Percentiles rank a stretch among this genome's conserved stretches.
phyloP scores from a whole-genome alignment of 2,113 vertebrate genomes.

The Actenoides hombroni region DNA sequence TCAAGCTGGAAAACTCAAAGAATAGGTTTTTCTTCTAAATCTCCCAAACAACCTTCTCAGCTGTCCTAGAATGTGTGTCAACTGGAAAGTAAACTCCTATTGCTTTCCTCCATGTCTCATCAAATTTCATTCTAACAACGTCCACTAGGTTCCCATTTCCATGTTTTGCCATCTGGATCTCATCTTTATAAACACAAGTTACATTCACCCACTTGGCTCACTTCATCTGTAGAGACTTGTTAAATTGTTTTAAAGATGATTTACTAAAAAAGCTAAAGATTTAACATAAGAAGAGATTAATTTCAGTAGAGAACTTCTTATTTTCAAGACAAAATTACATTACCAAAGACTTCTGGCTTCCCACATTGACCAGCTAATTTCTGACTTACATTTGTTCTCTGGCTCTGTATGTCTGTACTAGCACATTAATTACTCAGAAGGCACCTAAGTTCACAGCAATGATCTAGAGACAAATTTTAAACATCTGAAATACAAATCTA shows the following conservation, averaged over 20 bases:
- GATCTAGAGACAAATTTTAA: neutral
- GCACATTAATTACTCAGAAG: neutral
- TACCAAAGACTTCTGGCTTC: constrained; percentile 35
- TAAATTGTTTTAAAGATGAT: constrained; percentile 60
- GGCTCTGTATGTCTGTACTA: neutral
- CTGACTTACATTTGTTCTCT: neutral
- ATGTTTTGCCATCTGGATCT: constrained; percentile 60
- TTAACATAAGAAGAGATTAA: constrained; percentile 52
- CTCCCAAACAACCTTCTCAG: neutral
- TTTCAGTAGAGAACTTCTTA: constrained; percentile 37
- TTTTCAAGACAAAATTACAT: constrained; percentile 16
- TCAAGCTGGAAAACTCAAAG: neutral
- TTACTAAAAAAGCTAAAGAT: constrained; percentile 64
- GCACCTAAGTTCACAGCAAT: neutral
- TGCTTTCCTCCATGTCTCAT: neutral
- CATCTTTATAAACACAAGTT: constrained; percentile 47
- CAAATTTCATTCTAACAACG: neutral
- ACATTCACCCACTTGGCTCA: constrained; percentile 45
- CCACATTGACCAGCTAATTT: constrained; percentile 22
- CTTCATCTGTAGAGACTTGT: constrained; percentile 44
- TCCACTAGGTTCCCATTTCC: neutral
- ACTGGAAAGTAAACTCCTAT: neutral
- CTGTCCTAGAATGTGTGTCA: neutral
- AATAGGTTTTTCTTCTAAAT: neutral
- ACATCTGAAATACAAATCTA: constrained; percentile 1